A percentile compares a stretch with the other conserved stretches of the same genome.
These are phyloP conservation scores for Heteromyza rotundicornis DNA, from an alignment of 2,888 invertebrate genomes.

Conservation along the genomic window DNA sequence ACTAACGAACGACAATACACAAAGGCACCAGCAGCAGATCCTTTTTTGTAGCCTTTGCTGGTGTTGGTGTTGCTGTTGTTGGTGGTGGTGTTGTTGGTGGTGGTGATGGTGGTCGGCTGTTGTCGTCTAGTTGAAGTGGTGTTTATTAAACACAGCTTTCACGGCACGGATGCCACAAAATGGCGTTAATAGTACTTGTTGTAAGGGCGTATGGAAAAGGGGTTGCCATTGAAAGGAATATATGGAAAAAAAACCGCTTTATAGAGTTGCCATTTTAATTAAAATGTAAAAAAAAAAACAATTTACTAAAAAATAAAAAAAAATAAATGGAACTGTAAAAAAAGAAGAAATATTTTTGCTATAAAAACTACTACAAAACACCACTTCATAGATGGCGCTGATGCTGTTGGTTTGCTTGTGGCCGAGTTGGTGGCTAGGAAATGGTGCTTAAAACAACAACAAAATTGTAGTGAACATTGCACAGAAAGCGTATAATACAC, in stretches of 20 bases:
- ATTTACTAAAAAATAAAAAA: neutral
- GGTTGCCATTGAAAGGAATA: neutral
- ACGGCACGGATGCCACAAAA: slow-evolving; percentile 34
- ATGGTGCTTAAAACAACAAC: neutral
- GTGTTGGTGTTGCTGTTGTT: slow-evolving; percentile 11
- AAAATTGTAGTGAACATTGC: neutral
- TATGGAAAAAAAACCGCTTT: neutral
- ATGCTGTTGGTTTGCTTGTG: neutral
- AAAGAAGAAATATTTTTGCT: no score
- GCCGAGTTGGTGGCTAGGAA: no score
- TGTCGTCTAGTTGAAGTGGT: slow-evolving; percentile 9
- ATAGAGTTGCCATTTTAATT: neutral
- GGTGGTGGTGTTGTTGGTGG: slow-evolving; percentile 24
- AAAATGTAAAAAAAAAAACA: no score
- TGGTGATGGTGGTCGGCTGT: no score
- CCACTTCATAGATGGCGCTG: neutral
- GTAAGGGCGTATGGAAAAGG: neutral
- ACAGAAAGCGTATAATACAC: neutral
- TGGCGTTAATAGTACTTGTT: slow-evolving; percentile 44
- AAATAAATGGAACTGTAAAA: neutral
- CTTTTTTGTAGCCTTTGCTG: slow-evolving; percentile 17
- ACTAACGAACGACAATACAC: slow-evolving; percentile 31
- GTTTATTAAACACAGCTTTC: slow-evolving; percentile 24
- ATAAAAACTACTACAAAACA: no score
- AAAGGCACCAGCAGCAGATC: slow-evolving; percentile 30